These are phyloP conservation scores for Halocynthia roretzi DNA, from an alignment of 23 tunicate genomes.

Conservation along the genomic window DNA sequence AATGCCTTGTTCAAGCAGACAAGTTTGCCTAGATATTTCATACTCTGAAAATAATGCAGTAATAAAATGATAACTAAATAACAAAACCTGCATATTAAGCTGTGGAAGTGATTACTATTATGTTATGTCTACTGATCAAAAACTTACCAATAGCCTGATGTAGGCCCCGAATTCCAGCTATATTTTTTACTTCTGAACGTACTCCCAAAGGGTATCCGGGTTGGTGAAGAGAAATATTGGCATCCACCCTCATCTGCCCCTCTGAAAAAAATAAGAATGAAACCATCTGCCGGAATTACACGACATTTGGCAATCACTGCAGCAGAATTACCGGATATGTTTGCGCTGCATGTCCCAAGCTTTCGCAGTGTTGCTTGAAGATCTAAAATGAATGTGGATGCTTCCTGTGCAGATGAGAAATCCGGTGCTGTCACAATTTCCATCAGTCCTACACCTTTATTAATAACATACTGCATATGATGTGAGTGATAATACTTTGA, in stretches of 20 bases:
- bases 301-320: neutral
- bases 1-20: constrained; percentile 39
- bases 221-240: constrained; percentile 49
- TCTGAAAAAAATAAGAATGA: constrained; percentile 20
- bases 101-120: neutral
- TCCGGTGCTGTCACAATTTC: constrained; percentile 83
- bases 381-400: constrained; percentile 62
- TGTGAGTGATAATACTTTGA: neutral
- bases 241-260: constrained; percentile 86
- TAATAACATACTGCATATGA: no score
- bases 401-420: constrained; percentile 50
- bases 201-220: constrained; percentile 44
- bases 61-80: neutral
- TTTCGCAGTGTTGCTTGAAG: constrained; percentile 32
- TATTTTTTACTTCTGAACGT: constrained; percentile 84
- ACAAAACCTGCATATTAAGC: neutral
- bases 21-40: constrained; percentile 61
- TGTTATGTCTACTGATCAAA: neutral
- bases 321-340: constrained; percentile 35
- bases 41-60: constrained; percentile 27
- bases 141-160: constrained; percentile 51
- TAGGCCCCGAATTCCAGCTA: constrained; percentile 39
- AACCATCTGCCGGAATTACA: neutral
- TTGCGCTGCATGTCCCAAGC: constrained; percentile 58
- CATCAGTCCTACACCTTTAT: constrained; percentile 71